Evolutionary conservation across 2,888 invertebrate species (phyloP).

Genomic region (Rhingia campestris): DNA sequence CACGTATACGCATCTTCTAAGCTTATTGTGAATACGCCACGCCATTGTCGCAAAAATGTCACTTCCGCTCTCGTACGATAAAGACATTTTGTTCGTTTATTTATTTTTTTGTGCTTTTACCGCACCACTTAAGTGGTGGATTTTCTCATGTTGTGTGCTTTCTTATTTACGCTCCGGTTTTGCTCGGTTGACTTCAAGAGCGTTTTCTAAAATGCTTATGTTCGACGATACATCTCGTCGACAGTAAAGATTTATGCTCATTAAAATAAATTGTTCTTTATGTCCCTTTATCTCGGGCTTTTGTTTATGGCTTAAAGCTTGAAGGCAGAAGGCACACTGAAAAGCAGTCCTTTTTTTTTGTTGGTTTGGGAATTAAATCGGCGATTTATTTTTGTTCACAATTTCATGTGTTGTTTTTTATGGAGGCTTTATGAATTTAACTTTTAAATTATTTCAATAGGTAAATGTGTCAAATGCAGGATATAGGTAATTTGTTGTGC

Average conservation of each 20-base stretch:
- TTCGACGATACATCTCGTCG: constrained; percentile 37
- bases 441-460: too few species aligned
- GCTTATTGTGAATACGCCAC: background rate
- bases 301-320: constrained; percentile 37
- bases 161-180: constrained; percentile 50
- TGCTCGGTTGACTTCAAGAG: constrained; percentile 1
- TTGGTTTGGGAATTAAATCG: constrained; percentile 17
- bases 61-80: constrained; percentile 13
- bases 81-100: too few species aligned
- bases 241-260: constrained; percentile 59
- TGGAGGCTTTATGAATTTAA: too few species aligned
- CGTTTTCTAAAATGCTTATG: constrained; percentile 27
- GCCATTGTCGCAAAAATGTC: background rate
- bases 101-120: constrained; percentile 14
- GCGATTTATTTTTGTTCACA: too few species aligned
- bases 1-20: background rate
- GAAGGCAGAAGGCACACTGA: background rate
- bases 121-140: constrained; percentile 36
- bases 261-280: constrained; percentile 65
- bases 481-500: too few species aligned
- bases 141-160: constrained; percentile 11
- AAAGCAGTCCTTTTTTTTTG: background rate
- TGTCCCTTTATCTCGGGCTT: constrained; percentile 54
- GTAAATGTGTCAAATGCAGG: too few species aligned
- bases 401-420: too few species aligned